Base-by-base conservation (phyloP, 2,888 invertebrate species). In the Branchipolynoe longqiensis region DNA sequence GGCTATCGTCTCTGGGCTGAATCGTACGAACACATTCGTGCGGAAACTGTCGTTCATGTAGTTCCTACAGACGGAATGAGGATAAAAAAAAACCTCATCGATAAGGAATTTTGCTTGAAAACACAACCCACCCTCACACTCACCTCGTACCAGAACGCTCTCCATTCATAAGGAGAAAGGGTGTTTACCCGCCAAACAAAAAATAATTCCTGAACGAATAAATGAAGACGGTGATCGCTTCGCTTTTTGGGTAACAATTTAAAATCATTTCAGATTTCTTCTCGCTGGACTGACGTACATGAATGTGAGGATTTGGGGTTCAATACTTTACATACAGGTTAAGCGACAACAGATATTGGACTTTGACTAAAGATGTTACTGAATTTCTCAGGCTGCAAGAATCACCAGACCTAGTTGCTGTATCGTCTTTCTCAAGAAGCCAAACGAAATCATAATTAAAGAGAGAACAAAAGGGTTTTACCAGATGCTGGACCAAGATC, bases 41-140 rank as follows among this genome's bases (percentile, higher is more conserved):
- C 99, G 95, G 78, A 99, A 94, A 0, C 99, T 97, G 95, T 99
- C 99, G 94, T 99, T 99, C 99, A 99, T 99, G 94, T 99, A 99
- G 94, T 99, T 99, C 96, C 96, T 96, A 91, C 6, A 93, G 91
- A 82, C n/a, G n/a, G n/a, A n/a, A n/a, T n/a, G n/a, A n/a, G n/a
- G n/a, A n/a, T n/a, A 84, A 36, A 78, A 41, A 12, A 36, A 31
- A 36, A 36, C 59, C 40, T n/a, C n/a, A 41, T 22, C 18, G 33
- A 36, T 69, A n/a, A 69, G 0, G 22, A 14, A 69, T 12, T 33
- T n/a, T n/a, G n/a, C n/a, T n/a, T n/a, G n/a, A n/a, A 59, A 58
- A 22, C 59, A 59, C 38, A 25, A 38, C 62, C 58, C 25, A 25
- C 62, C 82, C 62, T 38, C 59, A 82, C 58, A 36, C 38, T 59